These are phyloP conservation scores for Apotomis betuletana DNA, from an alignment of 2,888 invertebrate species.

Conservation along the genomic window DNA sequence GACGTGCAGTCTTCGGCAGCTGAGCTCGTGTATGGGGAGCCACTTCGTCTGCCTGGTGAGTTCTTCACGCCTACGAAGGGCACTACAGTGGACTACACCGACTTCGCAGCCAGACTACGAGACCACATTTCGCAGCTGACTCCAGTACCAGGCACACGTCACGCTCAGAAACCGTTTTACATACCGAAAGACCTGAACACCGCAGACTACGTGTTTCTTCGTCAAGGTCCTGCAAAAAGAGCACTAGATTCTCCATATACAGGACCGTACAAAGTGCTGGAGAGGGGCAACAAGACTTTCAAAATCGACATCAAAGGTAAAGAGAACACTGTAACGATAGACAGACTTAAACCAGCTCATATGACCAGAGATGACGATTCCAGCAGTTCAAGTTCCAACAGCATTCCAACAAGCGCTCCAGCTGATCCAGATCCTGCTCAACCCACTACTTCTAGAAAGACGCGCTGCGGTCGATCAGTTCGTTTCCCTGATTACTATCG, in stretches of 20 bases:
- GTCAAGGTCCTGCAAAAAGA: neutral
- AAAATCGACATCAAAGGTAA: neutral
- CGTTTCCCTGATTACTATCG: neutral
- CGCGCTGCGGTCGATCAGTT: constrained; percentile 1
- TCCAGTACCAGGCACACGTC: too few species aligned
- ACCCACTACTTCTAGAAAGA: neutral
- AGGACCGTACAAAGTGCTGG: neutral
- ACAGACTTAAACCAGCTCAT: neutral
- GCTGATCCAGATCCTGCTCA: neutral
- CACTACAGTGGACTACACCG: too few species aligned
- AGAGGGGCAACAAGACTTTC: neutral
- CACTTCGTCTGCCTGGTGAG: too few species aligned
- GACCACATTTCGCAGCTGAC: too few species aligned
- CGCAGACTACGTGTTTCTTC: neutral
- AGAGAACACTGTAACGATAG: neutral
- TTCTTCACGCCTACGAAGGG: too few species aligned
- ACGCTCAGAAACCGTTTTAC: too few species aligned
- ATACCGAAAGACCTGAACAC: too few species aligned
- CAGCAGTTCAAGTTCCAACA: neutral
- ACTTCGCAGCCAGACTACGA: too few species aligned
- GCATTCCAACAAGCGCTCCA: neutral
- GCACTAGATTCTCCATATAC: neutral
- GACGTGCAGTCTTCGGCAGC: too few species aligned
- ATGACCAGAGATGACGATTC: neutral
- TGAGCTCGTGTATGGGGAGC: too few species aligned